Evolutionary conservation across 2,888 invertebrate species (phyloP), one percentile per base, ranked within the genome.

Genomic region (Strigamia crassipes): DNA sequence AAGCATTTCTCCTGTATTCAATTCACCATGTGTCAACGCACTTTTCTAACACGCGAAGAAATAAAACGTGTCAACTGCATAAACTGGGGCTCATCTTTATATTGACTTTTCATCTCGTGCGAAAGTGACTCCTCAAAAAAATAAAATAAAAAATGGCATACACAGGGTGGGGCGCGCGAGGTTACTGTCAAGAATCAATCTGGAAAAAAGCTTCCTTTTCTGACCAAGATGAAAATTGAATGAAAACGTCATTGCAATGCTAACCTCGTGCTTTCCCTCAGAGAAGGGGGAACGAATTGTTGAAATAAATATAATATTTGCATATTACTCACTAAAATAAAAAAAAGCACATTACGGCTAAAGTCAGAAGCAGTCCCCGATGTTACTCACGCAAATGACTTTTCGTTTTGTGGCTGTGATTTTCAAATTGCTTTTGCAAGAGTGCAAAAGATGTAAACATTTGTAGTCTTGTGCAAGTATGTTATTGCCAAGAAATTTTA

Each of bases 21-120:
- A 66, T 23, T 66, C 21, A 18, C 61, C 61, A 21, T 21, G 61
- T 23, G 23, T 23, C 61, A 66, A 66, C 23, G 61, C 23, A 8
- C 61, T 66, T 66, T 66, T n/a, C 46, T 13, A 46, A 46, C 46
- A n/a, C 46, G 12, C 61, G 23, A n/a, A 12, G 18, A 66, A 66
- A 66, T 66, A 66, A 66, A 66, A 66, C 61, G 61, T 66, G 61
- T 66, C 61, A 66, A 23, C 61, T 66, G 61, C 61, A 66, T 66
- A 66, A 66, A 66, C 21, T 66, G 3, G 18, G 61, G 61, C 61
- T 66, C 61, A 66, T 66, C 61, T 66, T 66, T 66, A 66, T 66
- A 66, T 66, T 66, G 61, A 66, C 61, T 66, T 66, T 66, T 66
- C 61, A 66, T 66, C 61, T 66, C 23, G 61, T 66, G 61, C 18